These are phyloP conservation scores for Sebastes schlegelii DNA, from an alignment of 2,113 vertebrate genomes.

Conservation along the genomic window DNA sequence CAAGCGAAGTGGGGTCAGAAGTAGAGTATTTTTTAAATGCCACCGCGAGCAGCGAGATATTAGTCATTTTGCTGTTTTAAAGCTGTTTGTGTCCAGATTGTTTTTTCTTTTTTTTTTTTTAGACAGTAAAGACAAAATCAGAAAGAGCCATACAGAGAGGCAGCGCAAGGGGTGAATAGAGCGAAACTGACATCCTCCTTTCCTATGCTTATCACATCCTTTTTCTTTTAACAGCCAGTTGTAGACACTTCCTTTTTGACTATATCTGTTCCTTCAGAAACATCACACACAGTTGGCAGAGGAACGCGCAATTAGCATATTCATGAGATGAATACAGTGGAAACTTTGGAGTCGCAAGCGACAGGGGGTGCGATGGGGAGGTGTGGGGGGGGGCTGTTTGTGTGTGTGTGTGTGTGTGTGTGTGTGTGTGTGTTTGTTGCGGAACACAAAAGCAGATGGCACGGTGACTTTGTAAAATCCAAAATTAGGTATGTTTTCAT, in stretches of 20 bases:
- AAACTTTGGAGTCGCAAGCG: slow-evolving; percentile 74
- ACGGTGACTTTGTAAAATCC: slow-evolving; percentile 80
- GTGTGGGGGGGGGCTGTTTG: slow-evolving; percentile 32
- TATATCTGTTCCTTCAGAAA: slow-evolving; percentile 77
- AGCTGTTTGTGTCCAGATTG: slow-evolving; percentile 56
- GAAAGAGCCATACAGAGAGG: slow-evolving; percentile 35
- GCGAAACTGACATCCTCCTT: slow-evolving; percentile 65
- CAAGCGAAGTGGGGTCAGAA: slow-evolving; percentile 65
- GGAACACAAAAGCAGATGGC: slow-evolving; percentile 81
- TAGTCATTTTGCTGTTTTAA: slow-evolving; percentile 36
- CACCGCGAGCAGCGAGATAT: slow-evolving; percentile 50
- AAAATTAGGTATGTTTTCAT: slow-evolving; percentile 78
- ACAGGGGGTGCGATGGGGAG: slow-evolving; percentile 55
- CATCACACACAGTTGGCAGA: slow-evolving; percentile 75
- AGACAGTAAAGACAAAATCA: slow-evolving; percentile 40
- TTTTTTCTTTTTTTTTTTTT: slow-evolving; percentile 17
- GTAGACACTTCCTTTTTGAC: slow-evolving; percentile 76
- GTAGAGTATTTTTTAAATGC: slow-evolving; percentile 60
- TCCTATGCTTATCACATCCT: slow-evolving; percentile 68
- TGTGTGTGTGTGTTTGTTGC: slow-evolving; percentile 57
- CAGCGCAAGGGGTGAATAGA: slow-evolving; percentile 60
- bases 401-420: slow-evolving; percentile 40
- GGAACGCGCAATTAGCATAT: slow-evolving; percentile 80
- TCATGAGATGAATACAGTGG: slow-evolving; percentile 79
- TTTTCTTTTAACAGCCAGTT: slow-evolving; percentile 75